Evolutionary conservation across 2,888 invertebrate species (phyloP).

Genomic region (Chydorus sphaericus): DNA sequence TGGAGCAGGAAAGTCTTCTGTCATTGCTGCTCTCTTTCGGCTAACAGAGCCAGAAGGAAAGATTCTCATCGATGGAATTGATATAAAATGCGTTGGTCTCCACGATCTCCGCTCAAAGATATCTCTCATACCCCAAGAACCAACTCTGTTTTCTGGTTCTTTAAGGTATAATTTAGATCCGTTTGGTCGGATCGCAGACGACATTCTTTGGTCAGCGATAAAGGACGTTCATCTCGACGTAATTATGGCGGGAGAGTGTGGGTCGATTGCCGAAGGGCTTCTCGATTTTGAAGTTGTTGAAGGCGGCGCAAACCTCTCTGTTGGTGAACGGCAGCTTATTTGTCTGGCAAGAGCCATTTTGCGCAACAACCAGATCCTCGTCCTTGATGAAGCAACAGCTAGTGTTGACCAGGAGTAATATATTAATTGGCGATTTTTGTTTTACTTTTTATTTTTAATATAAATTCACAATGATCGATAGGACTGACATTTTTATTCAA

Average conservation of each 20-base stretch:
- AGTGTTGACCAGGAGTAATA: conserved; percentile 76
- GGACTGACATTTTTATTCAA: conserved; percentile 73
- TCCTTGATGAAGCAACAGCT: conserved; percentile 88
- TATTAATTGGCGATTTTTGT: not conserved
- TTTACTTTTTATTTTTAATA: no score
- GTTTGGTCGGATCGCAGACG: conserved; percentile 62
- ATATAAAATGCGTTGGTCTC: conserved; percentile 31
- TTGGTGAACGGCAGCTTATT: conserved; percentile 78
- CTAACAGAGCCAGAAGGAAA: conserved; percentile 29
- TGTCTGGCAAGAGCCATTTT: conserved; percentile 79
- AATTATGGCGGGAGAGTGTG: no score
- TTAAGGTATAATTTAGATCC: conserved; percentile 81
- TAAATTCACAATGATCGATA: no score
- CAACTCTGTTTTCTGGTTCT: conserved; percentile 73
- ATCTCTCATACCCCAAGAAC: conserved; percentile 87
- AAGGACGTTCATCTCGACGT: no score
- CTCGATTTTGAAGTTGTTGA: conserved; percentile 34
- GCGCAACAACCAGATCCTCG: conserved; percentile 63
- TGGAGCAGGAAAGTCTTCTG: conserved; percentile 30
- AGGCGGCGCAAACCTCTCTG: conserved; percentile 67
- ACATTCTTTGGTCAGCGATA: conserved; percentile 64
- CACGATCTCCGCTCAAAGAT: conserved; percentile 62
- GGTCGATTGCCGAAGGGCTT: no score
- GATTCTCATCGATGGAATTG: conserved; percentile 31
- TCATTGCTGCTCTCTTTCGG: conserved; percentile 32